Evolutionary conservation across 2,113 vertebrate genomes (phyloP).

Genomic region (Cynopterus brachyotis): DNA sequence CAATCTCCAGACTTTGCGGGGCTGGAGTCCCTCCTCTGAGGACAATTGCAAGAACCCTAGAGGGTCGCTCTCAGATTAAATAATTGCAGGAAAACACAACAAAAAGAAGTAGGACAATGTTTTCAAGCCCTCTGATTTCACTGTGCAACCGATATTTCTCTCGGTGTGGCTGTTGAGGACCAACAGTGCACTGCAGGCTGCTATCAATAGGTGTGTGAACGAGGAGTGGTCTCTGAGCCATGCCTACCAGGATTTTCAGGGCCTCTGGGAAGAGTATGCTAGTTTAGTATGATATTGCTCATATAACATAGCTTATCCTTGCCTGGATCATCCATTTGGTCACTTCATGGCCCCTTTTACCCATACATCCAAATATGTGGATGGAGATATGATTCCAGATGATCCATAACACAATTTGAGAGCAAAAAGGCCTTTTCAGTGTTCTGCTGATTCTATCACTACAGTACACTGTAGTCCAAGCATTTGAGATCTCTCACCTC

Average conservation of each 20-base stretch:
- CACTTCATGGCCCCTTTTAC: not conserved
- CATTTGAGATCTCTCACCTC: not conserved
- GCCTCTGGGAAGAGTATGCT: too few species aligned
- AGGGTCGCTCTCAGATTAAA: slow-evolving; percentile 57
- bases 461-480: not conserved
- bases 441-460: not conserved
- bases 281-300: not conserved
- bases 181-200: accelerated
- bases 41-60: slow-evolving; percentile 62
- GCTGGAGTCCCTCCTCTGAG: not conserved
- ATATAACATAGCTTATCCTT: accelerated
- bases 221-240: accelerated
- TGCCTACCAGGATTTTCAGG: accelerated
- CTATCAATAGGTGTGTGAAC: accelerated
- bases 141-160: not conserved
- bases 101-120: slow-evolving; percentile 19
- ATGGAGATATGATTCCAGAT: accelerated
- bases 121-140: not conserved
- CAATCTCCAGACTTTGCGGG: slow-evolving; percentile 61
- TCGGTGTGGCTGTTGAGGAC: not conserved
- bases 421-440: not conserved
- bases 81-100: slow-evolving; percentile 64
- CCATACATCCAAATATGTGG: not conserved
- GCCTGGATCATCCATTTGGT: accelerated
- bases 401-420: not conserved